Evolutionary conservation across 1,140 invertebrate genomes (phyloP).

Genomic region (Periplaneta americana): DNA sequence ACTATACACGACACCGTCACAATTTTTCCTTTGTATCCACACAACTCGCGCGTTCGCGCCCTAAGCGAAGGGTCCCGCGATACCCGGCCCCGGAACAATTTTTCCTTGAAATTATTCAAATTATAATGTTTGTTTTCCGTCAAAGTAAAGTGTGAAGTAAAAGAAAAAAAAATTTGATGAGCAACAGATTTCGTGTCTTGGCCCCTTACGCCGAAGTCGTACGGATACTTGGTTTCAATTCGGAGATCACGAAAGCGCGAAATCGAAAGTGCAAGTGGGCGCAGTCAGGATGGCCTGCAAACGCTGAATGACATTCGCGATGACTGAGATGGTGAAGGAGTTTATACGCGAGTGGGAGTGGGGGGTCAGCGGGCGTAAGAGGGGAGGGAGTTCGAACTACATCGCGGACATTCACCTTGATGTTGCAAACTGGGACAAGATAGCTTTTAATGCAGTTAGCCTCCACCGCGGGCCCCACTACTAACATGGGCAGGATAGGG

Average conservation of each 20-base stretch:
- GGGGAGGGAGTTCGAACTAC: background rate
- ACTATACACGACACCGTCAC: no score
- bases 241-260: background rate
- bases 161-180: background rate
- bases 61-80: no score
- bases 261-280: background rate
- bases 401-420: constrained; percentile 16
- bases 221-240: background rate
- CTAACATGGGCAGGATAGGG: background rate
- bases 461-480: background rate
- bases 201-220: no score
- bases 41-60: no score
- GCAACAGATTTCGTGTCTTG: no score
- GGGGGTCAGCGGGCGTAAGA: no score
- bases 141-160: no score
- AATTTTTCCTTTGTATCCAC: no score
- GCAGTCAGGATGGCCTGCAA: background rate
- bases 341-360: no score
- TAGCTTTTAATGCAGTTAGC: background rate
- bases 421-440: constrained; percentile 16
- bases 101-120: no score
- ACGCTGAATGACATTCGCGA: background rate
- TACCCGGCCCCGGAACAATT: no score
- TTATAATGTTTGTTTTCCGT: no score
- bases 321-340: background rate